A percentile compares a stretch with the other conserved stretches of the same genome.
Conservation (phyloP, 2,888 invertebrate genomes). For the Leptopterna dolabrata region DNA sequence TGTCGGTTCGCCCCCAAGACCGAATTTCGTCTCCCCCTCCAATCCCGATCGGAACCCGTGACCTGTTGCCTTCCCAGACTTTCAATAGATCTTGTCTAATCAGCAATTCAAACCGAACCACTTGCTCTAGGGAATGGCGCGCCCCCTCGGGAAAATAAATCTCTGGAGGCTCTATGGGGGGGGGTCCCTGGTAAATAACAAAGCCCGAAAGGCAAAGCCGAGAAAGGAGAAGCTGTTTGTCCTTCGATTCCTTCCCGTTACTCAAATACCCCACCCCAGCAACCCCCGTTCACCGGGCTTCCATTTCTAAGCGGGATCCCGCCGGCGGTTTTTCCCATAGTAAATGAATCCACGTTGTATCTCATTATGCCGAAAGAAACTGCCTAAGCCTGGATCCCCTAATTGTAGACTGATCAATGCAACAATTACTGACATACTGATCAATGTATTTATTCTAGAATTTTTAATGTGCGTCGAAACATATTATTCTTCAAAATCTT, state of each 20-base stretch:
- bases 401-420: no score
- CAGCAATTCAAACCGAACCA: conserved; percentile 54
- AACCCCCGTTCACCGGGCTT: neutral
- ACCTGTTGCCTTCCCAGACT: conserved; percentile 48
- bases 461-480: no score
- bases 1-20: neutral
- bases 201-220: conserved; percentile 16
- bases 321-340: neutral
- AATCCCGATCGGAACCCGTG: neutral
- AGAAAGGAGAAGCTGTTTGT: conserved; percentile 43
- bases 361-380: neutral
- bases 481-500: no score
- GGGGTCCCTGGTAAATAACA: conserved; percentile 41
- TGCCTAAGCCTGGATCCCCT: neutral
- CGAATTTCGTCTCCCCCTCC: neutral
- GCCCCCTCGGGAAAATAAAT: conserved; percentile 44
- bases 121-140: conserved; percentile 7
- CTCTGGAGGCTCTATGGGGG: neutral
- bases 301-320: neutral
- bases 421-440: no score
- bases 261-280: conserved; percentile 17
- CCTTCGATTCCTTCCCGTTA: conserved; percentile 39
- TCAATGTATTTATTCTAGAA: no score
- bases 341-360: conserved; percentile 1
- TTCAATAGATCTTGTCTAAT: conserved; percentile 54